These are phyloP conservation scores for Heliconius erato DNA, from an alignment of 2,888 invertebrate genomes.

Conservation along the genomic window DNA sequence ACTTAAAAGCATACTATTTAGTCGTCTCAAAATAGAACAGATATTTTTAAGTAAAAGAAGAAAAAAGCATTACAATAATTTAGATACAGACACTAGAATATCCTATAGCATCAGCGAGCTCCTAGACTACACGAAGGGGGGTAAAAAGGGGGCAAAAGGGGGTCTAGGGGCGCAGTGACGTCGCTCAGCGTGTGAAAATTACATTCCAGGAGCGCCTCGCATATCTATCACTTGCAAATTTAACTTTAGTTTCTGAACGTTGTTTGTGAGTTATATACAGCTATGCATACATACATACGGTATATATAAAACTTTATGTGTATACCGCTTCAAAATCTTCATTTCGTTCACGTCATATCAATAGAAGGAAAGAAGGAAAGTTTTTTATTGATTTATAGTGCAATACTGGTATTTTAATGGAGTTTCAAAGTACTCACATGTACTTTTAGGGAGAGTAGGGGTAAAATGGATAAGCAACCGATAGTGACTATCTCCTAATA, in stretches of 20 bases:
- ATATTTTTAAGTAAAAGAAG: background rate
- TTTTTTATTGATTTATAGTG: slow-evolving; percentile 7
- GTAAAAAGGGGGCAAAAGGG: slow-evolving; percentile 42
- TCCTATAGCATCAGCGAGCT: slow-evolving; percentile 17
- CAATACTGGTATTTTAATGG: background rate
- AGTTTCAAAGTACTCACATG: background rate
- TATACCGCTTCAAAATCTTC: slow-evolving; percentile 31
- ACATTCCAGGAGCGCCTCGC: slow-evolving; percentile 85
- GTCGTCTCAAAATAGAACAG: too few relatives aligned
- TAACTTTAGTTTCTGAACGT: slow-evolving; percentile 81
- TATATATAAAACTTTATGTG: slow-evolving; percentile 3
- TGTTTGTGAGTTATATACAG: slow-evolving; percentile 48
- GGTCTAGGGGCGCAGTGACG: slow-evolving; percentile 70
- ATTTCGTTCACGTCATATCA: slow-evolving; percentile 36
- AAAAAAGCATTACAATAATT: background rate
- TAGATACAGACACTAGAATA: background rate
- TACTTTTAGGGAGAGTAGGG: background rate
- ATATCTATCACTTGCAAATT: slow-evolving; percentile 87
- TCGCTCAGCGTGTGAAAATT: slow-evolving; percentile 84
- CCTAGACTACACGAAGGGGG: slow-evolving; percentile 42
- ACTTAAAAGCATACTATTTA: too few relatives aligned
- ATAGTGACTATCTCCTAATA: too few relatives aligned
- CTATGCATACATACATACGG: slow-evolving; percentile 11
- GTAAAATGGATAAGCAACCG: background rate
- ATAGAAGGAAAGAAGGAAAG: background rate